Percentiles rank a stretch among this genome's conserved stretches.
Evolutionary conservation across 2,113 vertebrate species (phyloP).

Genomic region (Columba janthina): DNA sequence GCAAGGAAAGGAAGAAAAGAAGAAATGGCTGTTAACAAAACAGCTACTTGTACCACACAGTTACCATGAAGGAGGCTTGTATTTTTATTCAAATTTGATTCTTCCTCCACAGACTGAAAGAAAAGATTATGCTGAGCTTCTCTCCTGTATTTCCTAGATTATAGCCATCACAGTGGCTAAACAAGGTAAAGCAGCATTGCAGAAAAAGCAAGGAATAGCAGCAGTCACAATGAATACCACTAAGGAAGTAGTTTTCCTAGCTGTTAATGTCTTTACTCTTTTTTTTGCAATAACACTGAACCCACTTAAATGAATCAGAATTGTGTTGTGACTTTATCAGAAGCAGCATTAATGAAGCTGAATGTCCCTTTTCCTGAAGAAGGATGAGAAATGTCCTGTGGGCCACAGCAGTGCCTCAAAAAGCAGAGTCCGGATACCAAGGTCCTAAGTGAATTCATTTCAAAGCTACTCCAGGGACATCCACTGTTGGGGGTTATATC

Average conservation of each 20-base stretch:
- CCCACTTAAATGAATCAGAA: neutral
- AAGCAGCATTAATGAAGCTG: neutral
- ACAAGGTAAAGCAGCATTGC: neutral
- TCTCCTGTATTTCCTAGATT: neutral
- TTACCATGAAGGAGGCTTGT: neutral
- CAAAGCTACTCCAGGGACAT: neutral
- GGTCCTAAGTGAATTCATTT: neutral
- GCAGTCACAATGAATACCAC: neutral
- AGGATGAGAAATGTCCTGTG: neutral
- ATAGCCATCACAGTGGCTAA: neutral
- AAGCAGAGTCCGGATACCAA: neutral
- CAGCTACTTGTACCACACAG: neutral
- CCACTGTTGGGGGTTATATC: neutral
- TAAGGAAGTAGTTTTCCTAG: neutral
- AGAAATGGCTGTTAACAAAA: neutral
- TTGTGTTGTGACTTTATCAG: neutral
- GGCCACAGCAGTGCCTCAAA: neutral
- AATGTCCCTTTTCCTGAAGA: neutral
- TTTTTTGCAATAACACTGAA: neutral
- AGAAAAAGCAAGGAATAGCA: neutral
- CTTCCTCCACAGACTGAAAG: neutral
- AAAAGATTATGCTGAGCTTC: neutral
- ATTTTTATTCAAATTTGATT: neutral
- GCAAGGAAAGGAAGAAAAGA: neutral
- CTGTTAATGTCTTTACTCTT: neutral